These are phyloP conservation scores for Poeciliopsis prolifica DNA, from an alignment of 2,113 vertebrate genomes.

Conservation along the genomic window DNA sequence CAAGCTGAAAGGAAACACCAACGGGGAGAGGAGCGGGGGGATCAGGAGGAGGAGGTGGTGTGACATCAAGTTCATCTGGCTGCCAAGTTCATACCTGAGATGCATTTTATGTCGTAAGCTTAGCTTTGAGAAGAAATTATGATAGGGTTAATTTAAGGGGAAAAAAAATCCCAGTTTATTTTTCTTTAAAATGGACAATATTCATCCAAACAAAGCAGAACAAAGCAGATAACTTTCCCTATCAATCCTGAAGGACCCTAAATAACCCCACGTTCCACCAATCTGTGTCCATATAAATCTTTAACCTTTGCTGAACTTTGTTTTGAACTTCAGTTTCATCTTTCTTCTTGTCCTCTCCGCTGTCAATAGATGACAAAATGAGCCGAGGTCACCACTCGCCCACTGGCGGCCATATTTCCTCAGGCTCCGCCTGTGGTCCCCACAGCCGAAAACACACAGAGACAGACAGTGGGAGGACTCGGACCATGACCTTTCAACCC, in stretches of 20 bases:
- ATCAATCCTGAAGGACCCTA: background rate
- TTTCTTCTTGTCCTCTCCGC: conserved; percentile 29
- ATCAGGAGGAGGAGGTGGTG: background rate
- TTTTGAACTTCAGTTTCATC: conserved; percentile 11
- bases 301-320: conserved; percentile 49
- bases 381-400: conserved; percentile 48
- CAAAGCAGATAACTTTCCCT: conserved; percentile 1
- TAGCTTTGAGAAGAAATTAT: conserved; percentile 3
- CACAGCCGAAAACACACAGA: conserved; percentile 66
- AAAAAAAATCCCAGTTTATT: background rate
- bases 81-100: conserved; percentile 51
- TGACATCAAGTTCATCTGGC: conserved; percentile 28
- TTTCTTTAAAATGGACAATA: background rate
- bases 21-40: background rate
- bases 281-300: background rate
- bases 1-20: conserved; percentile 58
- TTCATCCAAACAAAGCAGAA: conserved; percentile 8
- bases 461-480: conserved; percentile 74
- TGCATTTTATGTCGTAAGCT: background rate
- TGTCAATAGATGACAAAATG: conserved; percentile 56
- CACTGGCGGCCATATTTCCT: conserved; percentile 62
- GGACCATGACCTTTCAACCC: conserved; percentile 61
- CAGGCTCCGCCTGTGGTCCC: conserved; percentile 63
- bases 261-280: background rate
- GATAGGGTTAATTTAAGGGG: conserved; percentile 32